Evolutionary conservation across 2,113 vertebrate species (phyloP), one percentile per base, ranked within the genome.

Genomic region (Climacteris rufus): DNA sequence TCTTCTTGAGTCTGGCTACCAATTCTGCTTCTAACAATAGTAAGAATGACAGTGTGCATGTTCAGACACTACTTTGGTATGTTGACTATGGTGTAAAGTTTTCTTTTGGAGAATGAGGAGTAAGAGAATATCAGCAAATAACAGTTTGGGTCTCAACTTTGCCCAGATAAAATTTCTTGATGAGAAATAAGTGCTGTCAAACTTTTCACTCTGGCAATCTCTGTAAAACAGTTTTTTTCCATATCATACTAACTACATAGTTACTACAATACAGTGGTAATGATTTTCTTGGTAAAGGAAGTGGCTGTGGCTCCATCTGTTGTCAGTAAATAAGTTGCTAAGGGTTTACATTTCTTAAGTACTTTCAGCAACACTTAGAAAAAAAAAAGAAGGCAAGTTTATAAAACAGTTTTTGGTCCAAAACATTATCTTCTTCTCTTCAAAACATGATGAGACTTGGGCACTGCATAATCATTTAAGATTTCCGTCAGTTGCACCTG

Each of bases 281-380:
- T 31, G 53, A 28, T 39, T 88, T 91, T 76, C 13, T 60, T 82
- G 61, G 56, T 83, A 78, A 88, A 93, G 86, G 95, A 95, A 92
- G 76, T 92, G 68, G 52, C 42, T 89, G 56, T 84, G 87, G 30
- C 42, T 90, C 59, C 45, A 17, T 70, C 49, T 87, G 50, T 30
- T 87, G 39, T 39, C 71, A 78, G 80, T 63, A 94, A 87, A 23
- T 89, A 87, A 63, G 31, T 35, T 27, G 64, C 25, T 72, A 28
- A 66, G 24, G 9, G 4, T 69, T 72, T 94, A 3, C 63, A 56
- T 50, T 69, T 87, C 33, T 63, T 25, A 70, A 59, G n/a, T 56
- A 20, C 15, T 90, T 83, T 66, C 33, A 87, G 37, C 22, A 87
- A 33, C 27, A 63, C 23, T 57, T n/a, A 5, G 27, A 64, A 22